Conservation (phyloP, 1,140 invertebrate species). For the Sitobion miscanthi region DNA sequence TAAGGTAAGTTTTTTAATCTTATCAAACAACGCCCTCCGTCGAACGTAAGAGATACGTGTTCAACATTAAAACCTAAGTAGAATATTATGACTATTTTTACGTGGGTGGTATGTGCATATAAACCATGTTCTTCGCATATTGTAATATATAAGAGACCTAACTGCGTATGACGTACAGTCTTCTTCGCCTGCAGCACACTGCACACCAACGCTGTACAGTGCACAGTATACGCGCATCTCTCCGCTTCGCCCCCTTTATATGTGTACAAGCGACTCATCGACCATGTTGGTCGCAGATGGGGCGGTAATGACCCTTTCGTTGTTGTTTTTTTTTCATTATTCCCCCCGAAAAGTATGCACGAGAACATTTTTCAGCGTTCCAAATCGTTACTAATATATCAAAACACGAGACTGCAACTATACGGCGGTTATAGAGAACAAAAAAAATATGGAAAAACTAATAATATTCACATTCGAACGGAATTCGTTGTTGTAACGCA, state of each 20-base stretch:
- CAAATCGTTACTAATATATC: conserved; percentile 39
- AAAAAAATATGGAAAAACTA: background rate
- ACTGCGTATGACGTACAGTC: background rate
- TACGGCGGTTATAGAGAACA: background rate
- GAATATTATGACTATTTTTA: background rate
- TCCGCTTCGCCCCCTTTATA: background rate
- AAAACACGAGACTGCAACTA: background rate
- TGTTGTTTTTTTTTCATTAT: background rate
- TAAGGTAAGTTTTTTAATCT: conserved; percentile 7
- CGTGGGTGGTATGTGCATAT: background rate
- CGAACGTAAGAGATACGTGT: background rate
- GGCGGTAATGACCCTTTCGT: conserved; percentile 22
- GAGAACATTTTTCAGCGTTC: conserved; percentile 9
- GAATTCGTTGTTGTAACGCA: background rate
- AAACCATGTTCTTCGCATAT: background rate
- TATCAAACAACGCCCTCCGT: background rate
- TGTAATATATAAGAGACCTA: background rate
- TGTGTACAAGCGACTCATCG: background rate
- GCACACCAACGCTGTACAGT: background rate
- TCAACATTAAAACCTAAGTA: background rate
- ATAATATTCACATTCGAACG: background rate
- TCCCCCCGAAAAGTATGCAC: background rate
- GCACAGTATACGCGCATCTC: background rate
- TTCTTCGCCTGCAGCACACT: background rate
- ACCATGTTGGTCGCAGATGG: conserved; percentile 51